Evolutionary conservation across 1,140 invertebrate genomes (phyloP).

Genomic region (Bombus sylvicola): DNA sequence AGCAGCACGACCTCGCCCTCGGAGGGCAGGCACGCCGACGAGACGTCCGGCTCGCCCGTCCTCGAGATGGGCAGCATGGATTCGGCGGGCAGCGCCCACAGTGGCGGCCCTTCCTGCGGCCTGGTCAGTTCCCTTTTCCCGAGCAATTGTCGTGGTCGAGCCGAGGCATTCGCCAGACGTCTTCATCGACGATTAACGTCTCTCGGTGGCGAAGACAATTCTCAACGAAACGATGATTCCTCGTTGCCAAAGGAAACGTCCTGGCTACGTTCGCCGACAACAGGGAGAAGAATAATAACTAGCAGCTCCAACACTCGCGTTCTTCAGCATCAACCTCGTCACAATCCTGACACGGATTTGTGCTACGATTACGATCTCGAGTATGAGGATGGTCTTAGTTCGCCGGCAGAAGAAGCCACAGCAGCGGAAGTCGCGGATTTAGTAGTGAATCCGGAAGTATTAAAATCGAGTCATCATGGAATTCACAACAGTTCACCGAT

Average conservation of each 20-base stretch:
- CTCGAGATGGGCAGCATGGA: constrained; percentile 73
- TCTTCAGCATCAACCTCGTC: constrained; percentile 79
- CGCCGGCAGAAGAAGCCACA: constrained; percentile 86
- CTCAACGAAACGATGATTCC: constrained; percentile 47
- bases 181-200: constrained; percentile 89
- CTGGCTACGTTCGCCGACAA: constrained; percentile 66
- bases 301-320: constrained; percentile 73
- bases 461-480: constrained; percentile 62
- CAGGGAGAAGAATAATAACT: constrained; percentile 52
- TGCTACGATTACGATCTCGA: constrained; percentile 85
- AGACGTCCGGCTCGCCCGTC: constrained; percentile 34
- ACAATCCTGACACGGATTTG: constrained; percentile 81
- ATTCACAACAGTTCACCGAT: constrained; percentile 66
- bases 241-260: constrained; percentile 65
- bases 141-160: constrained; percentile 89
- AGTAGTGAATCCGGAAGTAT: constrained; percentile 59
- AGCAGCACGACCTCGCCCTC: constrained; percentile 60
- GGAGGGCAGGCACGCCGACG: constrained; percentile 53
- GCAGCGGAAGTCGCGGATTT: constrained; percentile 72
- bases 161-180: constrained; percentile 90
- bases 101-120: constrained; percentile 78
- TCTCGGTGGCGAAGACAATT: constrained; percentile 83
- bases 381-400: constrained; percentile 84
- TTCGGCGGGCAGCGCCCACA: constrained; percentile 66
- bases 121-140: constrained; percentile 83